Evolutionary conservation across 2,888 invertebrate species (phyloP).

Genomic region (Neoaliturus tenellus): DNA sequence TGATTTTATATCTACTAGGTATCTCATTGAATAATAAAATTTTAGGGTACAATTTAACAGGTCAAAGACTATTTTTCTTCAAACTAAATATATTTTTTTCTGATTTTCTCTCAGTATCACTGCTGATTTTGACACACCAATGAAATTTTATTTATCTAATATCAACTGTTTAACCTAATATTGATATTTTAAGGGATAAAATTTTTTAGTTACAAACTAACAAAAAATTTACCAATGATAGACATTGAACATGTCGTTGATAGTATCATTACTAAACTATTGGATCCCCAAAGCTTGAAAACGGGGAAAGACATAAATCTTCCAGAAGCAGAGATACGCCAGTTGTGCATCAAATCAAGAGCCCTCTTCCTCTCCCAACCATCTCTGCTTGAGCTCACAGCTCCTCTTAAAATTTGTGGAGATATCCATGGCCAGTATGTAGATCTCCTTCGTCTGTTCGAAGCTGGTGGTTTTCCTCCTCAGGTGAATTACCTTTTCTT

Average conservation of each 20-base stretch:
- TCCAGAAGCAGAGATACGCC: conserved; percentile 94
- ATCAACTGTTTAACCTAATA: neutral
- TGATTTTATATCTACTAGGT: too few relatives aligned
- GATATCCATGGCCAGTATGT: conserved; percentile 99
- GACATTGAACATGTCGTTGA: neutral
- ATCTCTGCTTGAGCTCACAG: conserved; percentile 97
- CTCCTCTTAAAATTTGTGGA: conserved; percentile 98
- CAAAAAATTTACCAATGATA: neutral
- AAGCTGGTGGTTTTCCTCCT: conserved; percentile 99
- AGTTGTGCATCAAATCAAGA: conserved; percentile 96
- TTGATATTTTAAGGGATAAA: too few relatives aligned
- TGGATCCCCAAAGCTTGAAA: neutral
- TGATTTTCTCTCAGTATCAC: neutral
- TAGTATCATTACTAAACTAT: neutral
- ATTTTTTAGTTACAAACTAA: too few relatives aligned
- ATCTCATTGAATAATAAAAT: too few relatives aligned
- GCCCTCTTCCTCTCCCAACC: conserved; percentile 99
- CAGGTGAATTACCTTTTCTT: conserved; percentile 99
- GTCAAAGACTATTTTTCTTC: too few relatives aligned
- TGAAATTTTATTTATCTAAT: neutral
- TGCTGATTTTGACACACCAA: neutral
- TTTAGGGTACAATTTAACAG: too few relatives aligned
- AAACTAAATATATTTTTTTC: too few relatives aligned
- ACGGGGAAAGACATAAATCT: neutral
- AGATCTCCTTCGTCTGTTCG: conserved; percentile 97